phyloP scores from a whole-genome alignment of 2,888 invertebrate species.

The Agapetus fuscipes region DNA sequence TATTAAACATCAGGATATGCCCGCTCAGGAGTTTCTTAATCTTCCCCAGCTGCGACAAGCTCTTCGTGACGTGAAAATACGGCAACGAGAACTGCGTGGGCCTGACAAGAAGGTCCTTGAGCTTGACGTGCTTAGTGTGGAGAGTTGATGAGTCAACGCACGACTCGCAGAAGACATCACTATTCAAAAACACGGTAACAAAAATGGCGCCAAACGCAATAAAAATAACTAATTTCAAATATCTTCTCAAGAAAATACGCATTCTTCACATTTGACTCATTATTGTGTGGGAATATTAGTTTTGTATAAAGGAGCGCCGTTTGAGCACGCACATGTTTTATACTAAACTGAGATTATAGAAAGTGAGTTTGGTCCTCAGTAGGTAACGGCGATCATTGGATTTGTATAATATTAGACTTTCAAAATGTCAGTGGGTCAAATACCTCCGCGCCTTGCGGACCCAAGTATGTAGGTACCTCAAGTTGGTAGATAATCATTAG shows the following conservation, averaged over 20 bases:
- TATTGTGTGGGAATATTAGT: not conserved
- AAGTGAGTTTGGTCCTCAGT: constrained; percentile 4
- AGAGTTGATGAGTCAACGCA: too few relatives aligned
- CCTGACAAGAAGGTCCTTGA: constrained; percentile 1
- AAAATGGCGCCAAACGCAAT: constrained; percentile 8
- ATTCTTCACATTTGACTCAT: constrained; percentile 11
- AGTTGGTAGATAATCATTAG: too few relatives aligned
- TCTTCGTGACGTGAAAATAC: constrained; percentile 36
- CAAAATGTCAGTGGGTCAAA: constrained; percentile 21
- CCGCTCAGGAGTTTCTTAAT: constrained; percentile 39
- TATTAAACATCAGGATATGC: constrained; percentile 48
- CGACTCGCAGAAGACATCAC: constrained; percentile 4
- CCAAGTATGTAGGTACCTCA: too few relatives aligned
- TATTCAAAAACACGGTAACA: constrained; percentile 7
- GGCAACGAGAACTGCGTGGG: constrained; percentile 1
- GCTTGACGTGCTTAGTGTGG: not conserved
- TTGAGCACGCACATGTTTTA: constrained; percentile 1
- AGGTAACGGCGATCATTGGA: constrained; percentile 7
- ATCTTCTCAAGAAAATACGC: constrained; percentile 8
- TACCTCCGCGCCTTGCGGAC: not conserved
- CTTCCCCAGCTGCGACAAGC: constrained; percentile 38
- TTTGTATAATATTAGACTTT: constrained; percentile 11
- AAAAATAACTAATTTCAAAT: constrained; percentile 6
- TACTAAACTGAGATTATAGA: constrained; percentile 2
- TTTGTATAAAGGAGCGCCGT: not conserved